phyloP scores from a whole-genome alignment of 2,797 vertebrate genomes.

The Chrysolophus pictus region DNA sequence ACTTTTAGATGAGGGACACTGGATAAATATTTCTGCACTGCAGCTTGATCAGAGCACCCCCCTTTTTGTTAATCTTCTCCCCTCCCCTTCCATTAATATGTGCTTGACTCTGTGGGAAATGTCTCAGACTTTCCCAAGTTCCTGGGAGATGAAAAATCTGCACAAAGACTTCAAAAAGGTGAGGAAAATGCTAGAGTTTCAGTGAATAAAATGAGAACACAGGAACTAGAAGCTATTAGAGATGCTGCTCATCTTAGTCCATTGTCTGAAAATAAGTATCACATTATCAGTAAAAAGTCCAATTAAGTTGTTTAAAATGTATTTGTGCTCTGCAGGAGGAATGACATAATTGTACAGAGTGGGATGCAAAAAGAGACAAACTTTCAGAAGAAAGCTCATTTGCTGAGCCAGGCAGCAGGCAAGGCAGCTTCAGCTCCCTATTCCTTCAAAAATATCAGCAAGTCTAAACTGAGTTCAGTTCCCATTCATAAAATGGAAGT shows the following conservation, averaged over 20 bases:
- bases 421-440: neutral
- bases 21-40: neutral
- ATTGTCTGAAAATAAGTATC: neutral
- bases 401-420: neutral
- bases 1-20: rapidly evolving
- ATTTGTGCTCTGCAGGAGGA: neutral
- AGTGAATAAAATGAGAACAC: neutral
- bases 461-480: neutral
- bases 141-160: neutral
- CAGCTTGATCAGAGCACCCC: neutral
- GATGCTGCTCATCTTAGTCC: neutral
- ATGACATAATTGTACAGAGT: neutral
- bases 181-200: neutral
- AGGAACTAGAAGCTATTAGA: neutral
- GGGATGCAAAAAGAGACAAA: neutral
- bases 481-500: neutral
- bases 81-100: rapidly evolving
- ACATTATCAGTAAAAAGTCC: neutral
- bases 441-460: neutral
- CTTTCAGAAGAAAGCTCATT: neutral
- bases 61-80: neutral
- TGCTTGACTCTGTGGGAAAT: neutral
- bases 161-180: neutral
- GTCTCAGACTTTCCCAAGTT: neutral
- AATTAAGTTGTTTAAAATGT: neutral